Percentiles rank a stretch among this genome's conserved stretches.
phyloP scores from a whole-genome alignment of 2,113 vertebrate species.

The Caretta caretta region DNA sequence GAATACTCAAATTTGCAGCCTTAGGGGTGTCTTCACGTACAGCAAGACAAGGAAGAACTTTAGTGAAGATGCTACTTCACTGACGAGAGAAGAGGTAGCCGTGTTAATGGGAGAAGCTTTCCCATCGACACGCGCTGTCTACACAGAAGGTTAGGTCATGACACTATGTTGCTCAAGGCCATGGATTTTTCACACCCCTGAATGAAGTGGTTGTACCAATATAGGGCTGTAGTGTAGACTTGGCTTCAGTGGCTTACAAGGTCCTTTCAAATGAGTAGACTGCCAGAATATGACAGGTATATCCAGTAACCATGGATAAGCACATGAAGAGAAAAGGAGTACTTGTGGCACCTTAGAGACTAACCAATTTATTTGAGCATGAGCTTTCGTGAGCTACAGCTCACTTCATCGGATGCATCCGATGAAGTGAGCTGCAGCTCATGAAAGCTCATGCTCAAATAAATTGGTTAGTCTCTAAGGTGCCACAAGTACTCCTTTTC shows the following conservation, averaged over 20 bases:
- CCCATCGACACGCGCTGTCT: no score
- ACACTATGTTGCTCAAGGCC: neutral
- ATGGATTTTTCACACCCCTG: neutral
- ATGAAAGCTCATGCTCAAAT: no score
- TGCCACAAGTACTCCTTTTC: no score
- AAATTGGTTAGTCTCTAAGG: no score
- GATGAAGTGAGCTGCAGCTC: no score
- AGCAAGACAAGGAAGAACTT: accelerated
- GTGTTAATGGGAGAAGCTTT: no score
- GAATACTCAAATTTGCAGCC: neutral
- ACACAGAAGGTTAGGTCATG: neutral
- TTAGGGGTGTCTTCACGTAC: neutral
- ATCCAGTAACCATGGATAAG: neutral
- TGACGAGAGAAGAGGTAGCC: neutral
- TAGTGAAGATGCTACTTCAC: neutral
- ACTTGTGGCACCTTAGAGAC: no score
- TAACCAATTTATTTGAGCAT: no score
- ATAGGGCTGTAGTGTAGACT: neutral
- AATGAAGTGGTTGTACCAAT: neutral
- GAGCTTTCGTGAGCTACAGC: no score
- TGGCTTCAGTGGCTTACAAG: accelerated
- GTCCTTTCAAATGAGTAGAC: neutral
- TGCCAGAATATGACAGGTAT: accelerated
- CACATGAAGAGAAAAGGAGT: neutral
- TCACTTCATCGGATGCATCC: no score